Evolutionary conservation across 2,797 vertebrate genomes (phyloP), one percentile per base, ranked within the genome.

Genomic region (Sebastes baramenuke): DNA sequence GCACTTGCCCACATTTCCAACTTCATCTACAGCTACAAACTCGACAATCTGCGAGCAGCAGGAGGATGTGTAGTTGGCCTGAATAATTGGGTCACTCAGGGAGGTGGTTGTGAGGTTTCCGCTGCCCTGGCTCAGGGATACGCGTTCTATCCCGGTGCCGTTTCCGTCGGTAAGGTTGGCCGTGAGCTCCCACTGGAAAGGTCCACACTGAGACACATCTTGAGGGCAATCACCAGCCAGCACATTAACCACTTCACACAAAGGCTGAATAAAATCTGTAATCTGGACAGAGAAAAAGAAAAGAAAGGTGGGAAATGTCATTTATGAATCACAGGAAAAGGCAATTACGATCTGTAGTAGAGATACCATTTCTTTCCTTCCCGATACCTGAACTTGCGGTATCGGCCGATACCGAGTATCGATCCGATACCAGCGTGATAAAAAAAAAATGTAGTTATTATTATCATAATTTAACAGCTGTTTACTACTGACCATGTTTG

Each of bases 1-100:
- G 80, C 94, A 96, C 46, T 62, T 94, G 25, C 95, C 95, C 34
- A 94, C 94, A 22, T 96, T 95, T 42, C 95, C 94, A 38, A 82
- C 83, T 73, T 90, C 83, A 87, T 96, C 95, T 4, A 95, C 85
- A 34, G 92, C 90, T 6, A 90, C n/a, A 10, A 96, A 34, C 70
- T 92, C 90, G 2, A 95, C 89, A 10, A 86, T 84, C 54, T 93
- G 88, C 0, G 94, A 94, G 80, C 95, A 96, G 87, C 95, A 96
- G 52, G 95, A 92, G 25, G 93, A 89, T 1, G 67, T 91, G 86
- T 95, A 96, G 34, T 58, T 49, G 2, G 87, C 90, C 32, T 82
- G 29, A 27, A 93, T 5, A 0, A 84, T 3, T 0, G 79, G 11
- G 4, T 5, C 25, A 3, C 1, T 67, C 30, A 89, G 52, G 1